Conservation (phyloP, 1,140 invertebrate genomes). For the Chironomus striatipennis region DNA sequence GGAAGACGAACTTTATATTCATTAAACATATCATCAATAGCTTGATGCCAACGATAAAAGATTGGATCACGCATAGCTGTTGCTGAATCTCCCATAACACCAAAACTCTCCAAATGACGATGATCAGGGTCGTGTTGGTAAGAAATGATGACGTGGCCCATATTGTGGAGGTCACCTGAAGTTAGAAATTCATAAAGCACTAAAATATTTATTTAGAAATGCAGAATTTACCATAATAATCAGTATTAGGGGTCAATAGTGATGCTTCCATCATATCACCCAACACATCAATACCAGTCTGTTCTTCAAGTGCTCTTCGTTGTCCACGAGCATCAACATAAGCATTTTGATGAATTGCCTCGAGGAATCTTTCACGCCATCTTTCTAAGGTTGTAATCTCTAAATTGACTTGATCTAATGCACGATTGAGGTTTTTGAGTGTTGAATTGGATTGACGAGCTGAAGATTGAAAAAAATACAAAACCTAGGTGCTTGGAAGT, state of each 20-base stretch:
- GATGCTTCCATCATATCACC: conserved; percentile 43
- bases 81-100: conserved; percentile 54
- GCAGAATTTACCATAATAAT: conserved; percentile 52
- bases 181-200: too few relatives aligned
- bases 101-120: conserved; percentile 46
- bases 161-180: conserved; percentile 50
- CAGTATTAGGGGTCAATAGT: conserved; percentile 37
- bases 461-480: too few relatives aligned
- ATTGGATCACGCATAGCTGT: conserved; percentile 68
- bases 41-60: conserved; percentile 72
- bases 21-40: conserved; percentile 67
- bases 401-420: conserved; percentile 28
- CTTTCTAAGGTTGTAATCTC: conserved; percentile 37
- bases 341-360: conserved; percentile 56
- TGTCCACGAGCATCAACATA: conserved; percentile 43
- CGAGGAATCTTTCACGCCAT: conserved; percentile 59
- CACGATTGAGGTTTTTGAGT: conserved; percentile 29
- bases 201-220: too few relatives aligned
- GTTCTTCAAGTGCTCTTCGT: conserved; percentile 41
- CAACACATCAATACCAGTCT: conserved; percentile 43
- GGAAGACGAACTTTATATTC: conserved; percentile 62
- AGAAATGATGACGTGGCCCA: conserved; percentile 47
- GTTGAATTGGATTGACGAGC: conserved; percentile 36
- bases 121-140: conserved; percentile 49
- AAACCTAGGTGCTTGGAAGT: too few relatives aligned